These are phyloP conservation scores for Epizoanthus illoricatus DNA, from an alignment of 92 coral and sea anemone genomes.

Conservation along the genomic window DNA sequence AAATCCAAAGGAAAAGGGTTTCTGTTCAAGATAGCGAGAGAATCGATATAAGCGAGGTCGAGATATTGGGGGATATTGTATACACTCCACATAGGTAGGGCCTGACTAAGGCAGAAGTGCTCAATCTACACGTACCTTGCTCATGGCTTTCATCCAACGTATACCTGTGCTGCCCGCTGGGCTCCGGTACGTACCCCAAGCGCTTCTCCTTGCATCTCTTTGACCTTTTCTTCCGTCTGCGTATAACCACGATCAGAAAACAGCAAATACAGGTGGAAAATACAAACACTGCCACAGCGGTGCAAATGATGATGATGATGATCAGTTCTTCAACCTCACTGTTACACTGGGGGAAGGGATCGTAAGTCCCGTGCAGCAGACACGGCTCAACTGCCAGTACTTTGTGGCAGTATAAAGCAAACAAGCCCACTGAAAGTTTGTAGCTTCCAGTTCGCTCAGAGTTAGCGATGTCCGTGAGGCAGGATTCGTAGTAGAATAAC, in stretches of 20 bases:
- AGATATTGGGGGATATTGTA: too few relatives aligned
- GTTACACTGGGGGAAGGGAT: constrained; percentile 36
- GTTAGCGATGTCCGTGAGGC: constrained; percentile 52
- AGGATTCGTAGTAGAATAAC: constrained; percentile 66
- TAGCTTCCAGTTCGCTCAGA: constrained; percentile 34
- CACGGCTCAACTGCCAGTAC: constrained; percentile 40
- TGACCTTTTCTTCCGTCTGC: constrained; percentile 15
- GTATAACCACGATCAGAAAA: background rate
- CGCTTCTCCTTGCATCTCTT: background rate
- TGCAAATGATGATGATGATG: constrained; percentile 13
- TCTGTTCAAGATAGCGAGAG: too few relatives aligned
- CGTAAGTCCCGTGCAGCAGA: constrained; percentile 49
- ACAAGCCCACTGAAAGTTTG: constrained; percentile 51
- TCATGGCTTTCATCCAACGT: background rate
- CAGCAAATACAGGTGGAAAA: background rate
- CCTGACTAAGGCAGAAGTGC: too few relatives aligned
- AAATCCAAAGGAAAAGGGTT: too few relatives aligned
- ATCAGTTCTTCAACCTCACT: background rate
- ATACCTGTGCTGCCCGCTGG: background rate
- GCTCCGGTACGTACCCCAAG: constrained; percentile 16
- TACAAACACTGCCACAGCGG: constrained; percentile 18
- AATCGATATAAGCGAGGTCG: too few relatives aligned
- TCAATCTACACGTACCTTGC: constrained; percentile 2
- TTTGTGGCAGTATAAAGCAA: constrained; percentile 55
- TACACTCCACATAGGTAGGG: too few relatives aligned